phyloP scores from a whole-genome alignment of 2,888 invertebrate genomes.

The Metopia argyrocephala region DNA sequence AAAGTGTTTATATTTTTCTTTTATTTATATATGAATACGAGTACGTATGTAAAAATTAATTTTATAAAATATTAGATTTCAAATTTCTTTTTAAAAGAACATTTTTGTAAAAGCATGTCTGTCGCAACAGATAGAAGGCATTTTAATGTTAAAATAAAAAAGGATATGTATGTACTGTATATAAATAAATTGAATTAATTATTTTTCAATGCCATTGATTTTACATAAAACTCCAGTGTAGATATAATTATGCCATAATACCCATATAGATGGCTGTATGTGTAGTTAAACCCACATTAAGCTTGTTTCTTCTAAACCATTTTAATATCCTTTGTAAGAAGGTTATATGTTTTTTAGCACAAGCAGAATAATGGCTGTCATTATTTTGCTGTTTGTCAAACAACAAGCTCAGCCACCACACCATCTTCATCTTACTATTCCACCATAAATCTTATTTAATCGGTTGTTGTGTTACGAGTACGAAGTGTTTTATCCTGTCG shows the following conservation, averaged over 20 bases:
- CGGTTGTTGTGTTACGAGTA: not conserved
- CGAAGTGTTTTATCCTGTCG: not conserved
- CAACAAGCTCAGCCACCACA: not conserved
- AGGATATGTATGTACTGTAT: no score
- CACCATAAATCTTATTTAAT: not conserved
- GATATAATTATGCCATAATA: no score
- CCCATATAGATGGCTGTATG: no score
- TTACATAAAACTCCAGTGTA: not conserved
- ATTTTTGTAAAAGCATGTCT: no score
- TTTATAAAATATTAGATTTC: no score
- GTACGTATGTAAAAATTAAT: no score
- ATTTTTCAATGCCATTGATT: not conserved
- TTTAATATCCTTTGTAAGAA: not conserved
- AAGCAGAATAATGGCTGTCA: not conserved
- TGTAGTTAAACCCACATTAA: no score
- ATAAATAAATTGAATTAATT: not conserved
- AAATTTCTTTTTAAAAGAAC: no score
- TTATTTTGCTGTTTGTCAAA: not conserved
- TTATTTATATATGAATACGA: no score
- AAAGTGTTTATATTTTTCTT: no score
- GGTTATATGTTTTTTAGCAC: not conserved
- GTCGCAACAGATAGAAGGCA: no score
- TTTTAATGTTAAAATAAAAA: not conserved
- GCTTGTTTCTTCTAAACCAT: not conserved
- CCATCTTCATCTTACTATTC: not conserved